phyloP scores from a whole-genome alignment of 1,140 invertebrate genomes.

The Lutraria rhynchaena region DNA sequence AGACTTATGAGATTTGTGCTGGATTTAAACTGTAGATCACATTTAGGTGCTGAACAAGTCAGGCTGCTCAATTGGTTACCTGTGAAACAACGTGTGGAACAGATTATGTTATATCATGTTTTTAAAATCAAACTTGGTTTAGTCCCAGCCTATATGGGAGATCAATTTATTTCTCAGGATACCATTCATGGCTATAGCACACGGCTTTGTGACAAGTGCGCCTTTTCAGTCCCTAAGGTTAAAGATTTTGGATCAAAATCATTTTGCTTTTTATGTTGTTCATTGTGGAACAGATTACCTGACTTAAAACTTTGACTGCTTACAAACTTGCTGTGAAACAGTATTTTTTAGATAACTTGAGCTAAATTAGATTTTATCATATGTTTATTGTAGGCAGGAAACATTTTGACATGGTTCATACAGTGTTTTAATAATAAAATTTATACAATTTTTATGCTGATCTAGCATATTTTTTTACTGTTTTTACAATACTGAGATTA shows the following conservation, averaged over 20 bases:
- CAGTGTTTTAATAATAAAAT: too few species aligned
- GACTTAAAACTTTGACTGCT: too few species aligned
- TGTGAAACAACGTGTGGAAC: not conserved
- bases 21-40: not conserved
- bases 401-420: too few species aligned
- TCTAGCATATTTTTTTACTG: too few species aligned
- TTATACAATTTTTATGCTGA: too few species aligned
- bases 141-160: not conserved
- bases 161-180: conserved; percentile 1
- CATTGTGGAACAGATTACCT: conserved; percentile 36
- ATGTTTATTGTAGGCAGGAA: too few species aligned
- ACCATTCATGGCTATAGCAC: not conserved
- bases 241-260: conserved; percentile 39
- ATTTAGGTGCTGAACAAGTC: conserved; percentile 3
- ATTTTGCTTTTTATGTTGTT: conserved; percentile 20
- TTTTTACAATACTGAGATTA: too few species aligned
- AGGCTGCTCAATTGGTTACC: conserved; percentile 10
- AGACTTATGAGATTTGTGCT: conserved; percentile 36
- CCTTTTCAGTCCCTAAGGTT: conserved; percentile 31
- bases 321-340: too few species aligned
- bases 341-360: too few species aligned
- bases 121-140: conserved; percentile 4
- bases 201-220: conserved; percentile 18
- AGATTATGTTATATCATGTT: conserved; percentile 18
- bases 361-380: too few species aligned